Conservation (phyloP, 2,888 invertebrate genomes). For the Campopleginae sp. region DNA sequence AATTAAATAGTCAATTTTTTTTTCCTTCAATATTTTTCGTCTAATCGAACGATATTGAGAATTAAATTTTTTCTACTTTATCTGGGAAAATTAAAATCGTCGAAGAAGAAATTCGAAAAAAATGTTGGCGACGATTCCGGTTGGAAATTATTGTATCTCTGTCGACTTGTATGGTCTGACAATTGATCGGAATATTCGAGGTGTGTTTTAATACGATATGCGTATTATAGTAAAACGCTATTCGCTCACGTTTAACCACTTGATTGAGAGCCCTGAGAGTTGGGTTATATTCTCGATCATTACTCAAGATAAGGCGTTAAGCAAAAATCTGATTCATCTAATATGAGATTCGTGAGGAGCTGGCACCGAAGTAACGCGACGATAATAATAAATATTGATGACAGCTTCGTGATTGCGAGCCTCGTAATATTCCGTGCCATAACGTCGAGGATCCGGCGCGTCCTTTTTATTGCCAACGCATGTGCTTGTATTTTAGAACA, state of each 20-base stretch:
- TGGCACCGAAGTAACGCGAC: conserved; percentile 27
- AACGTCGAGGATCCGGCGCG: conserved; percentile 34
- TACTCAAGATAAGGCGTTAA: conserved; percentile 56
- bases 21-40: neutral
- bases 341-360: conserved; percentile 41
- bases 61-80: neutral
- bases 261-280: conserved; percentile 47
- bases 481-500: conserved; percentile 6
- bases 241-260: conserved; percentile 18
- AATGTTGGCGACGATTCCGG: neutral
- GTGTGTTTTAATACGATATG: conserved; percentile 44
- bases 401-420: conserved; percentile 57
- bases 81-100: no score
- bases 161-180: neutral
- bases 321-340: conserved; percentile 64
- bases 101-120: neutral
- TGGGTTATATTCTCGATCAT: conserved; percentile 54
- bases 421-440: conserved; percentile 15
- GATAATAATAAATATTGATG: conserved; percentile 63
- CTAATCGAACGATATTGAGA: no score
- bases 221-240: conserved; percentile 46
- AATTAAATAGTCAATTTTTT: neutral
- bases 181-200: conserved; percentile 47
- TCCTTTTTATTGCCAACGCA: conserved; percentile 35
- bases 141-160: conserved; percentile 2